Percentiles rank a stretch among this genome's conserved stretches.
These are phyloP conservation scores for Gymnocheta viridis DNA, from an alignment of 2,888 invertebrate species.

Conservation along the genomic window DNA sequence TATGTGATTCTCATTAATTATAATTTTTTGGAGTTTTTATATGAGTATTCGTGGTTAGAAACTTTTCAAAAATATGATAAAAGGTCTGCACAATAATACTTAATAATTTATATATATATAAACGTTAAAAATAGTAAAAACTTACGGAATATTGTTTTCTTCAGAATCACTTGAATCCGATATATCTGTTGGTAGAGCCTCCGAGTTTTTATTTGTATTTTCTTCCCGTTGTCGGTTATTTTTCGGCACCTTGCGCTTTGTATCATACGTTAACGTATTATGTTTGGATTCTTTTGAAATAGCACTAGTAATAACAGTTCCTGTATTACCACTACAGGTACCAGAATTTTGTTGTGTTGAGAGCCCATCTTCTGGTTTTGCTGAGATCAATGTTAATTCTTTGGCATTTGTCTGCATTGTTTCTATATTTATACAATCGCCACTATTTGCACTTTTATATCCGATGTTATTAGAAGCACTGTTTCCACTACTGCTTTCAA, in stretches of 20 bases:
- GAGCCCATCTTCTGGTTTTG: conserved; percentile 75
- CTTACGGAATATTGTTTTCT: conserved; percentile 86
- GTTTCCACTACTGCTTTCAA: conserved; percentile 49
- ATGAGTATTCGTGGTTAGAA: too few relatives aligned
- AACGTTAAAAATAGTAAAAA: conserved; percentile 76
- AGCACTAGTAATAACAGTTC: conserved; percentile 40
- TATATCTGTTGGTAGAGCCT: conserved; percentile 87
- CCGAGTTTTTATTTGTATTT: conserved; percentile 75
- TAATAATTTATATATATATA: conserved; percentile 9
- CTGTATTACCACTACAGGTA: conserved; percentile 30
- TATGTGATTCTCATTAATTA: too few relatives aligned
- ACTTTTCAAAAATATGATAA: too few relatives aligned
- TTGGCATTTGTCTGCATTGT: conserved; percentile 78
- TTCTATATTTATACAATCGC: conserved; percentile 36
- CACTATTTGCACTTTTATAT: conserved; percentile 76
- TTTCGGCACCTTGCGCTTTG: conserved; percentile 79
- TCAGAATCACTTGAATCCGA: conserved; percentile 92
- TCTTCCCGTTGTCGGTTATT: conserved; percentile 78
- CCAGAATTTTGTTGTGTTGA: conserved; percentile 5
- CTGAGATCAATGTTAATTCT: conserved; percentile 77
- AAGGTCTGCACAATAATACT: too few relatives aligned
- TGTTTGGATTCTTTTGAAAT: conserved; percentile 56
- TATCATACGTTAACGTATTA: conserved; percentile 70
- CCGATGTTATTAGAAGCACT: conserved; percentile 67
- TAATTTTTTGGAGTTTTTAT: too few relatives aligned